Conservation (phyloP, 2,113 vertebrate genomes). For the Octodon degus region DNA sequence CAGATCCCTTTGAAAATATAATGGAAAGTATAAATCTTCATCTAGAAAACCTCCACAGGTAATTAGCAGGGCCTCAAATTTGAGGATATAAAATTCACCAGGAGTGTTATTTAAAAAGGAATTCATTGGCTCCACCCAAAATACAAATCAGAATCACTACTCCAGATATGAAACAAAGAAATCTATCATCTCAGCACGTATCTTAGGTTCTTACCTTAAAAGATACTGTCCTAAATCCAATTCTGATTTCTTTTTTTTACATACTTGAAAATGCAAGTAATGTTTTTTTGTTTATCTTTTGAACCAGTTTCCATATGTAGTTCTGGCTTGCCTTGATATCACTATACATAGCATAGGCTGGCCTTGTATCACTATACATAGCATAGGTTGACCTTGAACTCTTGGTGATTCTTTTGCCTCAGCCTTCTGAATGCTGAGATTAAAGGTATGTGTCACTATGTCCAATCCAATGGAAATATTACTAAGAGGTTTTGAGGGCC, state of each 20-base stretch:
- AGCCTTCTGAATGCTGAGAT: neutral
- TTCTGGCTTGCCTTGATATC: neutral
- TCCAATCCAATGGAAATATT: neutral
- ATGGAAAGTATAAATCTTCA: neutral
- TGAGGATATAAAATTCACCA: neutral
- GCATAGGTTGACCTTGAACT: neutral
- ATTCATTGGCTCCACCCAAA: neutral
- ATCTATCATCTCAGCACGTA: neutral
- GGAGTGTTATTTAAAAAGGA: neutral
- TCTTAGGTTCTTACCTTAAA: neutral
- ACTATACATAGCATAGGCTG: neutral
- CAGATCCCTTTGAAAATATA: constrained; percentile 5
- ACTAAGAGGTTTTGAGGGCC: neutral
- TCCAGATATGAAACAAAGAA: neutral
- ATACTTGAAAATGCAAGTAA: neutral
- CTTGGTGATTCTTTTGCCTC: neutral
- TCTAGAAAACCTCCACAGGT: neutral
- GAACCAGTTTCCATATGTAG: neutral
- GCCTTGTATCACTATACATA: neutral
- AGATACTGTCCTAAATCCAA: constrained; percentile 8
- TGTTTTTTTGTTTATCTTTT: neutral
- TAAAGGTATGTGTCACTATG: neutral
- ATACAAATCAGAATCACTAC: neutral
- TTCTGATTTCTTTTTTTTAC: neutral
- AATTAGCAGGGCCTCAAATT: constrained; percentile 22